Evolutionary conservation across 2,797 vertebrate genomes (phyloP).

Genomic region (Leptodactylus fallax): DNA sequence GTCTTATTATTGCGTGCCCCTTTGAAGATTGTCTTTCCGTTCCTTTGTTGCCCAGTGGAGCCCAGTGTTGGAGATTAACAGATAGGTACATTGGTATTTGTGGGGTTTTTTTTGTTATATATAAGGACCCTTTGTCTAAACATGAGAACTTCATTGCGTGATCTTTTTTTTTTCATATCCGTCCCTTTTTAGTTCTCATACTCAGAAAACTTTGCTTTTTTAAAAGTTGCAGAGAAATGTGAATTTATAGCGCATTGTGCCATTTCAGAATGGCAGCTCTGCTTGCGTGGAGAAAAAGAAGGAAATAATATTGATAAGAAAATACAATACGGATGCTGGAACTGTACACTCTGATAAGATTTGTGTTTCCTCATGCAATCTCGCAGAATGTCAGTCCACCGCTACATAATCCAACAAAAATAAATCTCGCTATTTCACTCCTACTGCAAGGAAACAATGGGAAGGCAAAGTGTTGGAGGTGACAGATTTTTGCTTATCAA

Average conservation of each 20-base stretch:
- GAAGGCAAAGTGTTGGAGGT: conserved; percentile 49
- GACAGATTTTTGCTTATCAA: conserved; percentile 42
- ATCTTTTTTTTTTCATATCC: not conserved
- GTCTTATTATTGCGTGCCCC: not conserved
- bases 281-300: conserved; percentile 69
- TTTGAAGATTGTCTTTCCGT: conserved; percentile 52
- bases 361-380: conserved; percentile 72
- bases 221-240: not conserved
- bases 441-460: conserved; percentile 59
- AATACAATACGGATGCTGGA: conserved; percentile 75
- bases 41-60: conserved; percentile 22
- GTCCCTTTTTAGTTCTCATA: not conserved
- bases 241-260: conserved; percentile 62
- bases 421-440: conserved; percentile 20
- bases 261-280: conserved; percentile 64
- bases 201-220: not conserved
- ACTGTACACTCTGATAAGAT: conserved; percentile 79
- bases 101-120: conserved; percentile 3
- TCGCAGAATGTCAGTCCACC: conserved; percentile 66
- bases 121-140: not conserved
- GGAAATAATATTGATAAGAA: conserved; percentile 84
- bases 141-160: not conserved
- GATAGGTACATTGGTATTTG: not conserved
- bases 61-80: conserved; percentile 1
- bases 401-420: conserved; percentile 39